These are phyloP conservation scores for Argyrosomus regius DNA, from an alignment of 2,797 vertebrate genomes.

Conservation along the genomic window DNA sequence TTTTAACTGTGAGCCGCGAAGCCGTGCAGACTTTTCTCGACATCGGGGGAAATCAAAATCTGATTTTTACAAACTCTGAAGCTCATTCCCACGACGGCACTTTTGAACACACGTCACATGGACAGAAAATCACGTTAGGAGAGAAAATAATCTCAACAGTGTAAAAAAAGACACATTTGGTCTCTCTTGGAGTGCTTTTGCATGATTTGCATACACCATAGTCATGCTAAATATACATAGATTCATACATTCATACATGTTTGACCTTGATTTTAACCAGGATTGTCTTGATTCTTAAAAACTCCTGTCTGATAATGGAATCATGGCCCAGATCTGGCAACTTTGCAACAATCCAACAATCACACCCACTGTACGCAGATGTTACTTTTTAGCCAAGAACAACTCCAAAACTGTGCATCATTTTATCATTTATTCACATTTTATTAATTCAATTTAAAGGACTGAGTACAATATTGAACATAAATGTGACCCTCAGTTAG, in stretches of 20 bases:
- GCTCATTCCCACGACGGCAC: background rate
- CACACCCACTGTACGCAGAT: too few species aligned
- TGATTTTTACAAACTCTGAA: background rate
- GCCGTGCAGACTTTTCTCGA: background rate
- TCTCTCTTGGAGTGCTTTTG: background rate
- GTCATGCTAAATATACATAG: background rate
- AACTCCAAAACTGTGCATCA: too few species aligned
- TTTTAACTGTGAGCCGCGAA: slow-evolving; percentile 15
- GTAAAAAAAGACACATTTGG: background rate
- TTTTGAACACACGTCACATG: background rate
- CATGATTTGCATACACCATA: background rate
- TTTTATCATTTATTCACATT: too few species aligned
- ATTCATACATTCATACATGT: too few species aligned
- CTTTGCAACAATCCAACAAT: too few species aligned
- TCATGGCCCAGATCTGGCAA: too few species aligned
- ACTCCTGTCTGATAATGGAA: too few species aligned
- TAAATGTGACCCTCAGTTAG: too few species aligned
- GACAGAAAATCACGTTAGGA: background rate
- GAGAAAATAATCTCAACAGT: background rate
- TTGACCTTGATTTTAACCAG: too few species aligned
- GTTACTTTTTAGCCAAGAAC: too few species aligned
- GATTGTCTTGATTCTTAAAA: too few species aligned
- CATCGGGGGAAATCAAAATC: background rate
- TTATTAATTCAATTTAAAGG: too few species aligned
- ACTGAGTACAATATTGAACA: background rate